Base-by-base conservation (phyloP, 2,113 vertebrate species). In the Theropithecus gelada region DNA sequence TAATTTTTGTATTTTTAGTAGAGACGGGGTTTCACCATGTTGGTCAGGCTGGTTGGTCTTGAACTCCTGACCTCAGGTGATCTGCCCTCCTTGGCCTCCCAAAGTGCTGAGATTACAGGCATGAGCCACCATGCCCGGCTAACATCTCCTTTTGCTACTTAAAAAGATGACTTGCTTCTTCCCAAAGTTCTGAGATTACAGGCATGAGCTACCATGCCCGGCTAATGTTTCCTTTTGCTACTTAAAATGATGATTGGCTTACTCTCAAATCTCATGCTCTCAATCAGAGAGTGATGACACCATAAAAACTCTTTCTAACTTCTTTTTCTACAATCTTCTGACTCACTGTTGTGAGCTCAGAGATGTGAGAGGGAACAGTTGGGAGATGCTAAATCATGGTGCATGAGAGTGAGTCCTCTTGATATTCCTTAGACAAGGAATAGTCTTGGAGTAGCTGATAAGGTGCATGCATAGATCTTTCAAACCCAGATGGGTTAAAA, bases 271-370 rank as follows among this genome's bases (percentile, higher is more conserved):
- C n/a, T 79, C 45, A 18, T 94, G 48, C 68, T 93, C 43, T 43
- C n/a, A 66, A 52, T 96, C 79, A 76, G n/a, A 81, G n/a, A 89
- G 6, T 61, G 23, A 17, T 94, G 11, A 66, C 17, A 59, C 38
- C 48, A 85, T 43, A 88, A 78, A 73, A 93, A 92, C 14, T 84
- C 50, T 96, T 90, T 83, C 88, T 84, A 79, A 81, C 50, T 59
- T 96, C 43, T 80, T 25, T 86, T 81, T 92, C 12, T 87, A 17
- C 20, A 55, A 52, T 82, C 68, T 80, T 86, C 66, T 73, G 38
- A 73, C 68, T 50, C 55, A 72, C 55, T 38, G 52, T 84, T 48
- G 25, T 38, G 23, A 66, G 57, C 73, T 38, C 14, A 81, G 23
- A 10, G n/a, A 40, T 88, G 11, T 85, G 43, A 73, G n/a, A 92